These are phyloP conservation scores for Cherax destructor DNA, from an alignment of 1,140 invertebrate species.

Conservation along the genomic window DNA sequence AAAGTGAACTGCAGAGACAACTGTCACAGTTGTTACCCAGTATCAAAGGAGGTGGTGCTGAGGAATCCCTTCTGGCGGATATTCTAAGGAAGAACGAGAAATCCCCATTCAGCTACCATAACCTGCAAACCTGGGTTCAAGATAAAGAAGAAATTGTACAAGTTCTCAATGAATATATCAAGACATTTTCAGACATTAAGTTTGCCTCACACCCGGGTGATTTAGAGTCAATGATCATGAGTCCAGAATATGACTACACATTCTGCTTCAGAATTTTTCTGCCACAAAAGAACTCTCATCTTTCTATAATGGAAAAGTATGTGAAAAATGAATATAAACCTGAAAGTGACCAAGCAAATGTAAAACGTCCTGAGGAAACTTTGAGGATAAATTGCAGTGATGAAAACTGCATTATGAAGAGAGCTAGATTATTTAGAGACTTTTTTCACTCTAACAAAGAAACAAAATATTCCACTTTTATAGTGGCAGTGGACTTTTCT, in stretches of 20 bases:
- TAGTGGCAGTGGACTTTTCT: too few relatives aligned
- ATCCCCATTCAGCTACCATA: too few relatives aligned
- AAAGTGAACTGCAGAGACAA: neutral
- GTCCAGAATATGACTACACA: neutral
- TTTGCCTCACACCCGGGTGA: slow-evolving; percentile 27
- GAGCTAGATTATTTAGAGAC: too few relatives aligned
- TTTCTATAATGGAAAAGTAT: neutral
- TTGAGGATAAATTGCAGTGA: too few relatives aligned
- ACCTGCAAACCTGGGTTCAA: too few relatives aligned
- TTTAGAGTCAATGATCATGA: slow-evolving; percentile 26
- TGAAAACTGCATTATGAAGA: too few relatives aligned
- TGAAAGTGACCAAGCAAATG: neutral
- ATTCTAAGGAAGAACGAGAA: neutral
- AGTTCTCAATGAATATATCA: slow-evolving; percentile 12
- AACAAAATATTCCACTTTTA: too few relatives aligned
- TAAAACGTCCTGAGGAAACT: too few relatives aligned
- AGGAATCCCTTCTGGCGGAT: neutral
- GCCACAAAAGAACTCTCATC: neutral
- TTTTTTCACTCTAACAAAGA: too few relatives aligned
- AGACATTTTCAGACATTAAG: neutral
- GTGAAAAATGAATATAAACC: neutral
- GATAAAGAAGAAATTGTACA: slow-evolving; percentile 15
- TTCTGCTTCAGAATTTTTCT: slow-evolving; percentile 14
- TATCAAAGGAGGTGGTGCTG: slow-evolving; percentile 10
- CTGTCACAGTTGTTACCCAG: neutral